These are phyloP conservation scores for Alces alces DNA, from an alignment of 2,113 vertebrate genomes.

Conservation along the genomic window DNA sequence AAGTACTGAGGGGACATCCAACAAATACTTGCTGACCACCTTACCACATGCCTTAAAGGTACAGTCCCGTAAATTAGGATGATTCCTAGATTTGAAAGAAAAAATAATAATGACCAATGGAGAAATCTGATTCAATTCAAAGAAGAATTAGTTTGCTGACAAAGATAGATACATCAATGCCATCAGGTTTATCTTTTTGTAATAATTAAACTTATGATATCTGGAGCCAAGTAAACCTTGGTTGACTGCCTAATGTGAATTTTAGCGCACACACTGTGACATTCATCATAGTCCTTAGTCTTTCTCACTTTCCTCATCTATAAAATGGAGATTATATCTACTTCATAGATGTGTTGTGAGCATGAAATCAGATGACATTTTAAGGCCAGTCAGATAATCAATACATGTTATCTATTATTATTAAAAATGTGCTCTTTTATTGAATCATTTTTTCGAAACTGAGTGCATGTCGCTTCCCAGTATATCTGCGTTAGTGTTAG, in stretches of 20 bases:
- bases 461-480: neutral
- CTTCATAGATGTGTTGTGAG: neutral
- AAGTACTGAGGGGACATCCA: neutral
- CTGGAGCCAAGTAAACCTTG: neutral
- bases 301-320: neutral
- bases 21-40: neutral
- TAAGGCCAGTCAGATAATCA: neutral
- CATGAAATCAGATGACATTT: neutral
- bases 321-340: neutral
- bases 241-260: neutral
- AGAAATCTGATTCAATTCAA: slow-evolving; percentile 49
- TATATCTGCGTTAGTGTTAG: neutral
- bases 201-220: neutral
- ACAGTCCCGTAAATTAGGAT: neutral
- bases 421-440: neutral
- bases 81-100: slow-evolving; percentile 55
- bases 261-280: neutral
- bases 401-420: neutral
- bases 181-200: neutral
- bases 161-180: neutral
- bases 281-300: neutral
- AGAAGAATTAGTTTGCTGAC: slow-evolving; percentile 27
- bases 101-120: slow-evolving; percentile 22
- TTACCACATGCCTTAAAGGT: neutral
- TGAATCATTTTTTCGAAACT: neutral